phyloP scores from a whole-genome alignment of 2,113 vertebrate genomes.

The Syrrhaptes paradoxus region DNA sequence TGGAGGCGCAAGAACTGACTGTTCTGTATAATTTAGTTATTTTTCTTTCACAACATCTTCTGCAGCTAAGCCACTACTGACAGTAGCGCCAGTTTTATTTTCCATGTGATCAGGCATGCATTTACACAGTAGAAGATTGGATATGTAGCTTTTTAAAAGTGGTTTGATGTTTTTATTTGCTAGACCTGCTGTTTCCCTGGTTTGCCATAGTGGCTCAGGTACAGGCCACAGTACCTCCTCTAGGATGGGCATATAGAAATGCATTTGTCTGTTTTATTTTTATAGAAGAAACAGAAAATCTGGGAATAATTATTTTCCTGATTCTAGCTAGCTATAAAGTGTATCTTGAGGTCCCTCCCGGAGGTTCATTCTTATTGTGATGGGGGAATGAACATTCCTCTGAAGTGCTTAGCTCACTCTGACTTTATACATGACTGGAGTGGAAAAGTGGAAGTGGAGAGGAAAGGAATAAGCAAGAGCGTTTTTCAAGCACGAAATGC shows the following conservation, averaged over 20 bases:
- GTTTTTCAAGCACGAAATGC: neutral
- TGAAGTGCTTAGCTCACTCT: neutral
- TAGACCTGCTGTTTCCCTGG: neutral
- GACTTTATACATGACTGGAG: neutral
- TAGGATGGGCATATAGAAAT: neutral
- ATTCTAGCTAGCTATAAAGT: neutral
- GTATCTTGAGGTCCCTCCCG: neutral
- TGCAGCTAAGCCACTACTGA: neutral
- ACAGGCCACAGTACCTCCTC: neutral
- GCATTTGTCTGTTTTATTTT: neutral
- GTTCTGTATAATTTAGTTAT: neutral
- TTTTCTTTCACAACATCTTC: neutral
- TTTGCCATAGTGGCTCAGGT: neutral
- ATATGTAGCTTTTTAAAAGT: neutral
- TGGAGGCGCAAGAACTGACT: neutral
- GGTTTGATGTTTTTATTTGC: neutral
- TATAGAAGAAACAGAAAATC: neutral
- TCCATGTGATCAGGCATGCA: rapidly evolving
- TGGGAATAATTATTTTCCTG: neutral
- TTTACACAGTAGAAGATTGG: neutral
- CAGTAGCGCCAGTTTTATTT: neutral
- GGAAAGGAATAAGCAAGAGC: neutral
- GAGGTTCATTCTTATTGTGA: neutral
- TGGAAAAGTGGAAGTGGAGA: neutral
- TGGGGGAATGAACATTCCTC: neutral